Evolutionary conservation across 1,140 invertebrate species (phyloP), one percentile per base, ranked within the genome.

Genomic region (Pseudoatta argentina): DNA sequence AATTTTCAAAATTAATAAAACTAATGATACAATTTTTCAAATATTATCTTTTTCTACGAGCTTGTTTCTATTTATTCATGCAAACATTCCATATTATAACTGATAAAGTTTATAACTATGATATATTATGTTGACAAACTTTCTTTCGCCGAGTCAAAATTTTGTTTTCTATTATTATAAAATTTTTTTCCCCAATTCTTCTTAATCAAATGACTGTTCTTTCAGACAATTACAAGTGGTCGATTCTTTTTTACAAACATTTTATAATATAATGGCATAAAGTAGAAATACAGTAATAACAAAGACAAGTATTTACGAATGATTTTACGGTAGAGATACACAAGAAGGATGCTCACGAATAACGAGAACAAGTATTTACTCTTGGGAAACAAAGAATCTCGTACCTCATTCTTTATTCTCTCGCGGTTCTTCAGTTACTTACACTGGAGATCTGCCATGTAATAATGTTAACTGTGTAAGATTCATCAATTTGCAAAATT

Each of bases 321-420:
- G 44, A 90, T 90, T 87, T 89, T 55, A 89, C 67, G 86, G 59
- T 79, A 89, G 34, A 14, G 75, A 63, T 55, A 59, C 63, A 79
- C 71, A 48, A 83, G 81, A 66, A 81, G 44, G 72, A 88, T 73
- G 63, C 75, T 75, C 78, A 57, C 72, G 71, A 83, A 86, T 89
- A 91, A 91, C 76, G 87, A 91, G 87, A 72, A 88, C 72, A 89
- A 88, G 83, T 91, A 92, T 92, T 93, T 92, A 92, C 87, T 85
- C 87, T 86, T 66, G 77, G 87, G 88, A 92, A 87, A 93, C 89
- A 92, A 92, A 91, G 72, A 72, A 67, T 89, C 55, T 76, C 87
- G 82, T 88, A 67, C 63, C 79, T 53, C 64, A 90, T 91, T 91
- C 88, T 92, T 91, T 91, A 90, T 92, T 91, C 89, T 91, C 89